Base-by-base conservation (phyloP, 2,797 vertebrate species). In the Etheostoma perlongum region DNA sequence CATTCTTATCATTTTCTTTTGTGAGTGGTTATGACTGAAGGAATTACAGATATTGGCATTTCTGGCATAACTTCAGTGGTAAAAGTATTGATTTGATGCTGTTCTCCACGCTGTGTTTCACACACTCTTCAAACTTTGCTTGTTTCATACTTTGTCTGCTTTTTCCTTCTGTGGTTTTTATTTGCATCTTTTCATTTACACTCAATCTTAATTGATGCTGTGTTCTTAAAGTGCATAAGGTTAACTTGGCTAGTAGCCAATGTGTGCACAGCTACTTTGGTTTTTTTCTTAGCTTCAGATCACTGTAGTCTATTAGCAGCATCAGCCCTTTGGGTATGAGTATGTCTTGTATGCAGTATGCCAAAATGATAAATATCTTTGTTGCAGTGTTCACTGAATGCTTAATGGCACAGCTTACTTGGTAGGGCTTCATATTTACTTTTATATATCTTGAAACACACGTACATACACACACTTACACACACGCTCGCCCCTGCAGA, bases 401-500 rank as follows among this genome's bases (percentile, higher is more conserved):
- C 52, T 53, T 33, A 58, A 79, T 51, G 51, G 49, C 30, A 54
- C 30, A 55, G 65, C 54, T 68, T 27, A 4, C n/a, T 61, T 72
- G 2, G 6, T 21, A 46, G 18, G n/a, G 47, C 57, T 48, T 66
- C 23, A 54, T 61, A 59, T 81, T 69, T 70, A 59, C 36, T 62
- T 36, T 46, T 75, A 40, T 60, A 54, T 81, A 65, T 59, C 54
- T 61, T 71, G 44, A 74, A 46, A 57, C 15, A 58, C 47, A 57
- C 60, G 5, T 19, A 21, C 15, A 58, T 42, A 57, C 52, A 40
- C 25, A n/a, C 48, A 51, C 14, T 27, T 23, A 13, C n/a, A 51
- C 8, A n/a, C 19, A 10, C 19, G 6, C 59, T 59, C 40, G 51
- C 59, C 66, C 44, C 64, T 72, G 72, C 53, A 76, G 79, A 85